Evolutionary conservation across 2,113 vertebrate genomes (phyloP).

Genomic region (Silurus asotus): DNA sequence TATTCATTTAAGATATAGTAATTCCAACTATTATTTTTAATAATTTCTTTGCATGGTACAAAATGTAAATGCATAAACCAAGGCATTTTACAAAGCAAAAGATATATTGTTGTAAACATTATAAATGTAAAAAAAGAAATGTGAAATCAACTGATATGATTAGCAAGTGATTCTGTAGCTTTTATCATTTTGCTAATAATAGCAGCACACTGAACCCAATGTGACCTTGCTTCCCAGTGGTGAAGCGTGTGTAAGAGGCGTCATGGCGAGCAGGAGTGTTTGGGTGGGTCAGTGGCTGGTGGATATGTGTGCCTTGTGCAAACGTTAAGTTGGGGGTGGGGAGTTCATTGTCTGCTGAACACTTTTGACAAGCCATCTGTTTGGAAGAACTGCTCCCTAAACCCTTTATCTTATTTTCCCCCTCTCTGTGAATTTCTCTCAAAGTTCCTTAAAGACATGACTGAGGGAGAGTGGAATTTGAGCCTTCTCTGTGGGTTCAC

Average conservation of each 20-base stretch:
- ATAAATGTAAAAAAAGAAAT: neutral
- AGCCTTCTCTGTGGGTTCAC: conserved; percentile 43
- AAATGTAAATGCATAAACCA: neutral
- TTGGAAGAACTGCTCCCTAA: conserved; percentile 33
- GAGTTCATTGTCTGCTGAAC: conserved; percentile 54
- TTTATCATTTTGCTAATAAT: neutral
- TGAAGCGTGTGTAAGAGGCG: conserved; percentile 53
- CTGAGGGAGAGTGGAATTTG: conserved; percentile 51
- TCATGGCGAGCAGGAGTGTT: conserved; percentile 45
- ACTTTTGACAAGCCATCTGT: conserved; percentile 55
- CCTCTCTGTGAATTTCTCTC: conserved; percentile 43
- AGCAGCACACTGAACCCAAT: neutral
- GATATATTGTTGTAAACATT: neutral
- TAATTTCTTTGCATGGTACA: neutral
- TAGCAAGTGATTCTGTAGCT: neutral
- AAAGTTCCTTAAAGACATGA: conserved; percentile 35
- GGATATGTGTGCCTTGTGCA: conserved; percentile 51
- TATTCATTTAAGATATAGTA: neutral
- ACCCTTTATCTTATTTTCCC: conserved; percentile 29
- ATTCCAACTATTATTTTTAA: neutral
- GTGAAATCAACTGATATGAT: neutral
- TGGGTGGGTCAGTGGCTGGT: conserved; percentile 53
- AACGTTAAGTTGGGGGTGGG: conserved; percentile 47
- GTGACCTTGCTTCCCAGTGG: conserved; percentile 50
- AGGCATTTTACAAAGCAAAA: neutral